Percentiles rank a stretch among this genome's conserved stretches.
These are phyloP conservation scores for Bubo scandiacus DNA, from an alignment of 2,113 vertebrate genomes.

Conservation along the genomic window DNA sequence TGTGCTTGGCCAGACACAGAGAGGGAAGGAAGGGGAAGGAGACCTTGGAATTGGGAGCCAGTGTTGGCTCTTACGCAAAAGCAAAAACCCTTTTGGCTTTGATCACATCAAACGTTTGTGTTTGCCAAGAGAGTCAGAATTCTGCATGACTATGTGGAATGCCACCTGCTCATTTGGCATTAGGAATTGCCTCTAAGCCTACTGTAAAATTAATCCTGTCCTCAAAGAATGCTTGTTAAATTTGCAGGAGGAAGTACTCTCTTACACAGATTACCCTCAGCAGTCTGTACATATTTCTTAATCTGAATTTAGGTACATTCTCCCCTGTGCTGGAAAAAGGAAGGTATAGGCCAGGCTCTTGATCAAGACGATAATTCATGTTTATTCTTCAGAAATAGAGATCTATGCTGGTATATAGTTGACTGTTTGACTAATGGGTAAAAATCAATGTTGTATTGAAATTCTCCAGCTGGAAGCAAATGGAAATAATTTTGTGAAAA, in stretches of 20 bases:
- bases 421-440: background rate
- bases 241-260: background rate
- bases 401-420: background rate
- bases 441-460: background rate
- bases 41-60: background rate
- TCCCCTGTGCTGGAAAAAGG: background rate
- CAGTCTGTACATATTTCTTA: background rate
- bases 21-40: background rate
- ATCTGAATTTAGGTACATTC: background rate
- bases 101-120: background rate
- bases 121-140: background rate
- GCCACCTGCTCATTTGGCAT: constrained; percentile 34
- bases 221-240: background rate
- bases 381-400: background rate
- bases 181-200: background rate
- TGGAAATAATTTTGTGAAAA: background rate
- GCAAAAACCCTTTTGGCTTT: background rate
- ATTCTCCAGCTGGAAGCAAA: background rate
- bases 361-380: background rate
- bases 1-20: background rate
- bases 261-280: background rate
- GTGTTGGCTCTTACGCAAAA: background rate
- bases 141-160: background rate
- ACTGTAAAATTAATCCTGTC: constrained; percentile 2
- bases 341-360: background rate